Base-by-base conservation (phyloP, 2,888 invertebrate genomes). In the Ennomos fuscantarius region DNA sequence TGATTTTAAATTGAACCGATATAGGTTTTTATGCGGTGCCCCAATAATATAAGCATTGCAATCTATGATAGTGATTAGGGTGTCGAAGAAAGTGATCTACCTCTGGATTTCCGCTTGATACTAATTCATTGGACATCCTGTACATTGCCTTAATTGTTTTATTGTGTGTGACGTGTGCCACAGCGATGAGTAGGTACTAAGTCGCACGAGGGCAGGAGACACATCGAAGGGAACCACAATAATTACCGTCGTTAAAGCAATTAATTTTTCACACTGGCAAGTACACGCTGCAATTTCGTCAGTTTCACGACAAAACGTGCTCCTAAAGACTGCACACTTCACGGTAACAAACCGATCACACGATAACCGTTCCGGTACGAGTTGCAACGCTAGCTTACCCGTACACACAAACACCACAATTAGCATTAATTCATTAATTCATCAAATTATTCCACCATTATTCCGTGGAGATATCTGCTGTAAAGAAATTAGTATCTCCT, bases 381-480 rank as follows among this genome's bases (percentile, higher is more conserved):
- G 46, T 53, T 60, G 60, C 63, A 60, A 60, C 60, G 62, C 65
- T 62, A 53, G 62, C 60, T 65, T 57, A 65, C 60, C 34, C 53
- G 53, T 62, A 63, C 65, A 65, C 65, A 68, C 68, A 64, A 65
- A 63, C 66, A 60, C 63, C 57, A 62, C 65, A 68, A 66, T 68
- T 68, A 68, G 68, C 68, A 65, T 68, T 68, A 63, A 66, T 65
- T 68, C 65, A 68, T 68, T 68, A 63, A 65, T 61, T 66, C 68
- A 62, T 68, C 65, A 68, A 65, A 66, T 66, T 68, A 68, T 66
- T 65, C 60, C 60, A 62, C 59, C 65, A 68, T 68, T 65, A 65
- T 65, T 60, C 62, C 62, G 63, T 60, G 56, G 60, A 62, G 62
- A 65, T 65, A 60, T 60, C 61, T 62, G 60, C 55, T 60, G 54